A percentile compares a stretch with the other conserved stretches of the same genome.
These are phyloP conservation scores for Gobio occitaniae DNA, from an alignment of 2,797 vertebrate species.

Conservation along the genomic window DNA sequence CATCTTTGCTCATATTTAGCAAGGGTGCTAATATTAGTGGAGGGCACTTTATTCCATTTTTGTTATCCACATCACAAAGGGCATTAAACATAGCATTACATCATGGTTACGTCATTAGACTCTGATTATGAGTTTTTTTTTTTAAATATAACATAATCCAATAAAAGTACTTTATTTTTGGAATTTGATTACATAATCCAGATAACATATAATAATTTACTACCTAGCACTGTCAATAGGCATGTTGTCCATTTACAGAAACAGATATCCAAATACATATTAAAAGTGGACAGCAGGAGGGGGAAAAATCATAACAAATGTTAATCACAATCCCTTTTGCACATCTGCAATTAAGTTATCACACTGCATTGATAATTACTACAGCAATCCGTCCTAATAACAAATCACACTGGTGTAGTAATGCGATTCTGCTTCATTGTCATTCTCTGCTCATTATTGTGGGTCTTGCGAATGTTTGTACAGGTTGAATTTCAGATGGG, in stretches of 20 bases:
- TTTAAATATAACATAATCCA: not conserved
- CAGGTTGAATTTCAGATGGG: not conserved
- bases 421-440: not conserved
- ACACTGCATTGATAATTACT: not conserved
- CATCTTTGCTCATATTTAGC: too few species aligned
- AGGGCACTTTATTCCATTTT: not conserved
- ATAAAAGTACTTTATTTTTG: not conserved
- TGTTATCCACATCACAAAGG: not conserved
- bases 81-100: not conserved
- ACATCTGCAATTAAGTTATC: not conserved
- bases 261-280: not conserved
- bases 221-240: not conserved
- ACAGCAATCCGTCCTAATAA: not conserved
- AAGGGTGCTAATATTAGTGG: too few species aligned
- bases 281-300: not conserved
- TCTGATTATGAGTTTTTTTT: not conserved
- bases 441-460: not conserved
- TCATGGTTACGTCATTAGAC: not conserved
- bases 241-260: too few species aligned
- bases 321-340: too few species aligned
- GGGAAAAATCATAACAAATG: not conserved
- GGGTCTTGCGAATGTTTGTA: not conserved
- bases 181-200: not conserved
- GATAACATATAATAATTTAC: not conserved
- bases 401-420: not conserved